A percentile compares a stretch with the other conserved stretches of the same genome.
phyloP scores from a whole-genome alignment of 37 sponge, comb jelly and placozoan genomes.

The Theonella swinhoei region DNA sequence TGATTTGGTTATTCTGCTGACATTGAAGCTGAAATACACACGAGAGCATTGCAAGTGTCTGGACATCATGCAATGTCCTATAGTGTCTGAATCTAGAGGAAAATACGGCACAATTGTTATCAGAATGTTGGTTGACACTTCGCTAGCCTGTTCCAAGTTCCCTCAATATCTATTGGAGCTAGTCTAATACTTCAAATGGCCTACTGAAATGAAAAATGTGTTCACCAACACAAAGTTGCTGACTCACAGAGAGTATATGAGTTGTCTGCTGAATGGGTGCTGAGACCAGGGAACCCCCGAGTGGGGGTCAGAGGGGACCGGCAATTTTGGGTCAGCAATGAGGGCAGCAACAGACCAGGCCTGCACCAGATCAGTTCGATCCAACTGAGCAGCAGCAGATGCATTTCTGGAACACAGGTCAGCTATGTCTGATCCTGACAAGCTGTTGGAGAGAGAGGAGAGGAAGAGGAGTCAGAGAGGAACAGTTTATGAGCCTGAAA shows the following conservation, averaged over 20 bases:
- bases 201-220: not conserved
- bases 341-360: slow-evolving; percentile 62
- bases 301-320: slow-evolving; percentile 17
- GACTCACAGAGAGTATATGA: slow-evolving; percentile 79
- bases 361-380: slow-evolving; percentile 66
- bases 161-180: not conserved
- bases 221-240: no score
- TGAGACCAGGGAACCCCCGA: slow-evolving; percentile 58
- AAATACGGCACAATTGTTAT: not conserved
- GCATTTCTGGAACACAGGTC: slow-evolving; percentile 64
- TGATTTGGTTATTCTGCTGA: not conserved
- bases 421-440: slow-evolving; percentile 30
- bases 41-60: slow-evolving; percentile 83
- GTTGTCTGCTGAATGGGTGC: slow-evolving; percentile 73
- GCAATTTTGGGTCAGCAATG: slow-evolving; percentile 18
- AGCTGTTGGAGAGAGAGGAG: slow-evolving; percentile 5
- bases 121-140: not conserved
- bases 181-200: not conserved
- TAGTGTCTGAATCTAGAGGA: slow-evolving; percentile 74
- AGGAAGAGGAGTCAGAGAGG: not conserved
- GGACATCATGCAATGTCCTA: slow-evolving; percentile 66
- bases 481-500: no score
- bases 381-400: slow-evolving; percentile 28
- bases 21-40: slow-evolving; percentile 70
- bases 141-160: not conserved